Base-by-base conservation (phyloP, 1,140 invertebrate genomes). In the Hestina assimilis region DNA sequence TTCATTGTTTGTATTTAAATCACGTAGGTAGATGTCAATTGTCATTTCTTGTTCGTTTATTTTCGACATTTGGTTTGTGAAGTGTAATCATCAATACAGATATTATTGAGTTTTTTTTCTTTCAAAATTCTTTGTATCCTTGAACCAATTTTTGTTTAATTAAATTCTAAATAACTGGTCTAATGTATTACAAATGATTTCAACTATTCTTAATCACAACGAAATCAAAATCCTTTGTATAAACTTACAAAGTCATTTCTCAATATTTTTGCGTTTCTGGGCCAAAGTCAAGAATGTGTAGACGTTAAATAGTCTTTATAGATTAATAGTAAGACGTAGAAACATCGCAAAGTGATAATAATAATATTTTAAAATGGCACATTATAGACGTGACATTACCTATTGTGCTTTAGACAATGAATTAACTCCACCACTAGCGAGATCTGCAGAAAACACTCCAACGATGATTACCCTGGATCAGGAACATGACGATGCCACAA, bases 61-160 rank as follows among this genome's bases (percentile, higher is more conserved):
- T 85, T 85, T 85, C 82, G 79, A 82, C 79, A 70, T 83, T 83
- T 80, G 68, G 64, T 71, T 77, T 70, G 66, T 78, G 66, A 69
- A 80, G 66, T 75, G 67, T 71, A 73, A 78, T 79, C 55, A 72
- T 62, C 55, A 59, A 38, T 59, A 63, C 48, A 59, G 59, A 67
- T 29, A 33, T 9, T 14, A 48, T 23, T 33, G 6, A 21, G 29
- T 51, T 58, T 64, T 69, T 68, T 35, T 58, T 63, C 57, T 67
- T 75, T 67, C 63, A 69, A 84, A 83, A 83, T 79, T 82, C 66
- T 71, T 75, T 72, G 81, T 83, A 80, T 82, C 72, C 69, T 75
- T 80, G 71, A 78, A 73, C 58, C 64, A 68, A 33, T 58, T 72
- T 69, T 45, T 51, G 38, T 11, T 31, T 54, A 9, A 57, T 58